Conservation (phyloP, 2,888 invertebrate species). For the Zonitis immaculata region DNA sequence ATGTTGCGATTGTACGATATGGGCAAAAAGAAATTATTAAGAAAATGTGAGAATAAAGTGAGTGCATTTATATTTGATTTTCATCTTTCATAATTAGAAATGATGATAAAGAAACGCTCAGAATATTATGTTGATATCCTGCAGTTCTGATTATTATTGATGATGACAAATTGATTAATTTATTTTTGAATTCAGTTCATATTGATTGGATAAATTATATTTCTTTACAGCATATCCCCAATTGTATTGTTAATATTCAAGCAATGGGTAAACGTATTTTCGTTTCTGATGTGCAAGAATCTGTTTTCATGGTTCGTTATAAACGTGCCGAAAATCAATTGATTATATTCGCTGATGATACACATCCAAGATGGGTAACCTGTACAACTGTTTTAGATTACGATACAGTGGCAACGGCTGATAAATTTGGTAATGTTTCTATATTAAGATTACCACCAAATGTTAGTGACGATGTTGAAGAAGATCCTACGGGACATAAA, state of each 20-base stretch:
- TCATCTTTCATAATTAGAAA: no score
- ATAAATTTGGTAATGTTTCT: conserved; percentile 96
- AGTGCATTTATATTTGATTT: no score
- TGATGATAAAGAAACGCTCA: conserved; percentile 35
- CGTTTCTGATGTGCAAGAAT: conserved; percentile 95
- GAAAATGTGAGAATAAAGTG: conserved; percentile 96
- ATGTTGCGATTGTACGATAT: conserved; percentile 92
- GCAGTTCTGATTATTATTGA: conserved; percentile 39
- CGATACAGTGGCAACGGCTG: conserved; percentile 92
- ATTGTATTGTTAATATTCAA: conserved; percentile 88
- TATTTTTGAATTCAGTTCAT: neutral
- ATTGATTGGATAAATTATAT: conserved; percentile 6
- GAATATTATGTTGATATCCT: conserved; percentile 36
- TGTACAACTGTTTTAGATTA: conserved; percentile 90
- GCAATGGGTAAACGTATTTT: conserved; percentile 92
- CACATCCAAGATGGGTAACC: conserved; percentile 95
- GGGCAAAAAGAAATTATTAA: conserved; percentile 90
- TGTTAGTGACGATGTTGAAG: conserved; percentile 96
- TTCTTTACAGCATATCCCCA: conserved; percentile 79
- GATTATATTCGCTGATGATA: conserved; percentile 97
- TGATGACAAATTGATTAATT: neutral
- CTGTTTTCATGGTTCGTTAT: conserved; percentile 92
- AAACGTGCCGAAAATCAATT: conserved; percentile 94
- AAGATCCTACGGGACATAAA: conserved; percentile 98
- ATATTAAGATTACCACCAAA: conserved; percentile 79